Percentiles rank a stretch among this genome's conserved stretches.
Conservation (phyloP, 2,888 invertebrate genomes). For the Teleogryllus oceanicus region DNA sequence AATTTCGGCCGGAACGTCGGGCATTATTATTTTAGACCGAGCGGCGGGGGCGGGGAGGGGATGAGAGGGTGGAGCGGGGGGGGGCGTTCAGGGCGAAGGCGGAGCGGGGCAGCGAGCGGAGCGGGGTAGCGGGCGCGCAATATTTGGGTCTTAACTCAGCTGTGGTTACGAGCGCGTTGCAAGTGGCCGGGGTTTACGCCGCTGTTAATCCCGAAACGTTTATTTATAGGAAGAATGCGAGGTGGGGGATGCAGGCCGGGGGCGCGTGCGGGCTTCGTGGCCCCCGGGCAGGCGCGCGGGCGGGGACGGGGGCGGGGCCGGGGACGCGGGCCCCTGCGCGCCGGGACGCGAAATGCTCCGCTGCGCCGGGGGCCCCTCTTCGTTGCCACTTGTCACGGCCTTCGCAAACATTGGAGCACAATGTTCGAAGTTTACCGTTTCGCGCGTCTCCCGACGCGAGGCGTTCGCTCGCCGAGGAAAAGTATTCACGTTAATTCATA, state of each 20-base stretch:
- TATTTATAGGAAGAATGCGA: constrained; percentile 18
- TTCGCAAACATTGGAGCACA: constrained; percentile 1
- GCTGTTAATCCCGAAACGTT: background rate
- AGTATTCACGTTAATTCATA: background rate
- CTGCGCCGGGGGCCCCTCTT: background rate
- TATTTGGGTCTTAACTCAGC: constrained; percentile 18
- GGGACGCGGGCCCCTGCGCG: background rate
- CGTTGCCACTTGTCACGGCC: background rate
- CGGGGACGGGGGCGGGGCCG: background rate
- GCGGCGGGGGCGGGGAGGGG: background rate
- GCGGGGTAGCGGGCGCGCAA: background rate
- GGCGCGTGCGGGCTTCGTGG: background rate
- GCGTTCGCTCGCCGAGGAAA: background rate
- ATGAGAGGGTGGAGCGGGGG: too few relatives aligned
- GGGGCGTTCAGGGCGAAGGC: background rate
- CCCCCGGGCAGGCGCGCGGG: background rate
- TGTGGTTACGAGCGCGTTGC: constrained; percentile 3
- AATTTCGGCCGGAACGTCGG: background rate
- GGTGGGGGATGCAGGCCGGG: background rate
- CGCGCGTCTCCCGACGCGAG: background rate
- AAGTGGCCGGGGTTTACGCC: background rate
- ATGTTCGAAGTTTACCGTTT: background rate
- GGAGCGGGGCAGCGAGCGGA: background rate
- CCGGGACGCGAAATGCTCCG: background rate
- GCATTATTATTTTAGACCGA: background rate